Evolutionary conservation across 2,888 invertebrate genomes (phyloP).

Genomic region (Orchestes rusci): DNA sequence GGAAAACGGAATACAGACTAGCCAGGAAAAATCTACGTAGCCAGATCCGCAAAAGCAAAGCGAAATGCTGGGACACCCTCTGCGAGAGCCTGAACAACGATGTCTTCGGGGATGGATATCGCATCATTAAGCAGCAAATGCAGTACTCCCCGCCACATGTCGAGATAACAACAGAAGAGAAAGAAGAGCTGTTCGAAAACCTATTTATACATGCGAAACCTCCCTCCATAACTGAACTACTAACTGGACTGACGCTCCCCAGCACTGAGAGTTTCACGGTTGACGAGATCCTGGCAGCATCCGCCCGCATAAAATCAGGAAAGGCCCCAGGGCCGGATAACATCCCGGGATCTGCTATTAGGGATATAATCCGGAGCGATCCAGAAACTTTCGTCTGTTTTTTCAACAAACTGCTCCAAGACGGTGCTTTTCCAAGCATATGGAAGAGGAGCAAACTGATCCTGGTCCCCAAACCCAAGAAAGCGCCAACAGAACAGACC

Average conservation of each 20-base stretch:
- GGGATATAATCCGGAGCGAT: not conserved
- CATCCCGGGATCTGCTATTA: not conserved
- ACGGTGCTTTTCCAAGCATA: not conserved
- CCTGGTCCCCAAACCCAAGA: slow-evolving; percentile 1
- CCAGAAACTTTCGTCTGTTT: not conserved
- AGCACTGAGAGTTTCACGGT: not conserved
- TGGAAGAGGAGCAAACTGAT: slow-evolving; percentile 3
- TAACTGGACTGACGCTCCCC: not conserved
- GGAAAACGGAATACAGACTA: not conserved
- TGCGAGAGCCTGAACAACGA: not conserved
- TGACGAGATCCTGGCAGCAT: not conserved
- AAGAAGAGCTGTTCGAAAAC: not conserved
- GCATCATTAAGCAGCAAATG: not conserved
- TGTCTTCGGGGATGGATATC: not conserved
- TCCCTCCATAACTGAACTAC: not conserved
- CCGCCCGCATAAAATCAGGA: not conserved
- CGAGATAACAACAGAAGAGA: not conserved
- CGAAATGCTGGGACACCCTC: not conserved
- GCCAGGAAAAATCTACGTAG: not conserved
- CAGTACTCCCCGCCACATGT: not conserved
- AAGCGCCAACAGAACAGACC: not conserved
- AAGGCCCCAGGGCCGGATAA: slow-evolving; percentile 3
- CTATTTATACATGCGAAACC: not conserved
- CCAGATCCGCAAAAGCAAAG: not conserved
- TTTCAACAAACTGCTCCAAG: not conserved